Percentiles rank a stretch among this genome's conserved stretches.
Conservation (phyloP, 2,888 invertebrate genomes). For the Metallyticus violacea region DNA sequence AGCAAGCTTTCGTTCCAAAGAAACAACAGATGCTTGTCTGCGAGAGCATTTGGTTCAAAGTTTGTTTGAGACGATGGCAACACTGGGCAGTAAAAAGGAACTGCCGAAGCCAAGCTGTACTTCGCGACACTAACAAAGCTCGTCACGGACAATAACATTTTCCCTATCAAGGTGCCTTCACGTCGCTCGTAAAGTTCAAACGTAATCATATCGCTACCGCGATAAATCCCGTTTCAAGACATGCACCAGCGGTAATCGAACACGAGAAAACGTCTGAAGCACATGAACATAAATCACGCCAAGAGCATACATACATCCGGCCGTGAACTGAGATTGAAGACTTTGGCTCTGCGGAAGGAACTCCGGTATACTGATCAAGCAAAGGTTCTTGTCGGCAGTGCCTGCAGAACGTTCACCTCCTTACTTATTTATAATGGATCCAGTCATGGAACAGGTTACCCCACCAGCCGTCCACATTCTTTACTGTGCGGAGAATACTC, state of each 20-base stretch:
- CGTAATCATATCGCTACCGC: neutral
- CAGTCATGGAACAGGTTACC: neutral
- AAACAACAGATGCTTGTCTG: no score
- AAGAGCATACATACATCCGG: no score
- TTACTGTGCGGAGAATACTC: no score
- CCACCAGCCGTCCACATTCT: neutral
- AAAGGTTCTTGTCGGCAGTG: neutral
- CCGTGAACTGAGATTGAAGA: neutral
- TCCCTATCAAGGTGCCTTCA: neutral
- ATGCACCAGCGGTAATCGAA: neutral
- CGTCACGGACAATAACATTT: neutral
- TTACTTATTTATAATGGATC: neutral
- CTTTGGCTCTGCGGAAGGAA: neutral
- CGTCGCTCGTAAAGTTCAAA: neutral
- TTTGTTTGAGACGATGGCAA: neutral
- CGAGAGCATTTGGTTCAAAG: no score
- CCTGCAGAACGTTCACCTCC: neutral
- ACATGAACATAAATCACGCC: neutral
- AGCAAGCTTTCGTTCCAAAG: no score
- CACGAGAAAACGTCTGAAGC: neutral
- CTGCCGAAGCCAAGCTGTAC: neutral
- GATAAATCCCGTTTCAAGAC: no score
- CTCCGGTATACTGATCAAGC: constrained; percentile 2
- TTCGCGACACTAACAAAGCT: neutral
- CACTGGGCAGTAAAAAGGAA: neutral